Evolutionary conservation across 2,888 invertebrate genomes (phyloP), one percentile per base, ranked within the genome.

Genomic region (Drosophila crucigera): DNA sequence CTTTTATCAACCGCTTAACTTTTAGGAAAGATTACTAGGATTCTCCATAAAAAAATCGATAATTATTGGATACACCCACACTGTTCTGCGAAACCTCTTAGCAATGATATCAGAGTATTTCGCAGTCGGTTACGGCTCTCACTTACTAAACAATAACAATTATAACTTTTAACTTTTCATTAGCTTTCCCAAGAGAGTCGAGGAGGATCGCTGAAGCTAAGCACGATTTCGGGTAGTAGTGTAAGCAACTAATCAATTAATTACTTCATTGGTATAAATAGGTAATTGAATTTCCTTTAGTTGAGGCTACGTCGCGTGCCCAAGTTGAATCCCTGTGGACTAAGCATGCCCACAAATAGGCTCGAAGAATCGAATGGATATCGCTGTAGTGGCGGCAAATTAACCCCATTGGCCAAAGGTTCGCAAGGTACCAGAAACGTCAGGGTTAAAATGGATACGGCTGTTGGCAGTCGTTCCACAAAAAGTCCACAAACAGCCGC

Each of bases 321-420:
- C 65, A 35, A 43, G 25, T n/a, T 22, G 3, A 66, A 62, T n/a
- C 65, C 65, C 11, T 30, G 49, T 7, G 16, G 39, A 0, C 11
- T 50, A 1, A 22, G 22, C 1, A 6, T 43, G 7, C 11, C 16
- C 5, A 25, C 14, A 9, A 65, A 37, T 11, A 30, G 31, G 11
- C 1, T 56, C 6, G 10, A 43, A 3, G 31, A 31, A 25, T 19
- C 37, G 22, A 7, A 9, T 22, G 58, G 10, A 19, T 7, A 35
- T 19, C 53, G 67, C 5, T 70, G 60, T 52, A 35, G 30, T 22
- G 70, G 70, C 22, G 70, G 70, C 3, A 70, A 70, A 9, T 9
- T 68, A 7, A 41, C 69, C 0, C 2, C 28, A 10, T 3, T 19
- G 14, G 14, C 33, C 0, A 52, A 28, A 4, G 28, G 6, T 1